Percentiles rank a stretch among this genome's conserved stretches.
Evolutionary conservation across 2,797 vertebrate genomes (phyloP).

Genomic region (Anabacerthia variegaticeps): DNA sequence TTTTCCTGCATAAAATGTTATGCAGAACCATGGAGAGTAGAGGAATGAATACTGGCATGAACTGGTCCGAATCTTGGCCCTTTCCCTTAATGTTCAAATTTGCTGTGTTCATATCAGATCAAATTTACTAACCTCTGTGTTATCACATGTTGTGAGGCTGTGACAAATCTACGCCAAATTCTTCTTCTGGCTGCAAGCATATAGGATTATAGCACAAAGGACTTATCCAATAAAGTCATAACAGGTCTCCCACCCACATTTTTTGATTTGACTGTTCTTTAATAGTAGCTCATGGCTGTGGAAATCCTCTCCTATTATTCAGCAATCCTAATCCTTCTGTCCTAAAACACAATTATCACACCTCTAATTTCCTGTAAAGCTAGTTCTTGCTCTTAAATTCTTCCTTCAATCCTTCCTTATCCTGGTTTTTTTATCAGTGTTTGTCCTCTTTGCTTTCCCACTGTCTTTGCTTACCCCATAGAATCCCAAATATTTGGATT

Average conservation of each 20-base stretch:
- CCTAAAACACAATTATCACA: background rate
- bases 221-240: background rate
- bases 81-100: background rate
- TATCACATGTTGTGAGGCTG: background rate
- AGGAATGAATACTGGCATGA: background rate
- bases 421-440: background rate
- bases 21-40: background rate
- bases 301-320: background rate
- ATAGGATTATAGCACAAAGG: background rate
- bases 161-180: background rate
- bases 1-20: background rate
- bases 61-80: background rate
- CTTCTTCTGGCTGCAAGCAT: background rate
- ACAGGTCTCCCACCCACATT: background rate
- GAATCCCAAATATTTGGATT: background rate
- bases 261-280: background rate
- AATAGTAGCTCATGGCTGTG: background rate
- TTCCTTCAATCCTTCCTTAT: background rate
- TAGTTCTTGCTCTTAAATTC: background rate
- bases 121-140: background rate
- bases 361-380: background rate
- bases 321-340: background rate
- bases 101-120: background rate
- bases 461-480: background rate
- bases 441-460: background rate